These are phyloP conservation scores for Hyperoplus immaculatus DNA, from an alignment of 2,797 vertebrate genomes.

Conservation along the genomic window DNA sequence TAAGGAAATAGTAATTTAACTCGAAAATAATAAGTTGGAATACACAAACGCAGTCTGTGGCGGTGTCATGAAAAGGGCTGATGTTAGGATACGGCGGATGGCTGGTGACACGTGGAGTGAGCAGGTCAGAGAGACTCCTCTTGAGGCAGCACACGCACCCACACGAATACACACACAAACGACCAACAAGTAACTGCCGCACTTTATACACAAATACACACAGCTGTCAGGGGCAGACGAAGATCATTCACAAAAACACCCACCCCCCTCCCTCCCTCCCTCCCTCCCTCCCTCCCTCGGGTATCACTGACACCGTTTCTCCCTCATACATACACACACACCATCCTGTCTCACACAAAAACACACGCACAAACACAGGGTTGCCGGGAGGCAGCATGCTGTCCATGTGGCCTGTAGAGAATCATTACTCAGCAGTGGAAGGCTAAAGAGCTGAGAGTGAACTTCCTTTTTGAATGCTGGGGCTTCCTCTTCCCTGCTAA, in stretches of 20 bases:
- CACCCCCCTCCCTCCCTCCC: slow-evolving; percentile 47
- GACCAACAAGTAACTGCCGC: slow-evolving; percentile 64
- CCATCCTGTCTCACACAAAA: slow-evolving; percentile 25
- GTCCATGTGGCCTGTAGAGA: slow-evolving; percentile 84
- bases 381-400: slow-evolving; percentile 81
- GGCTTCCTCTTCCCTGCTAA: slow-evolving; percentile 52
- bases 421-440: slow-evolving; percentile 87
- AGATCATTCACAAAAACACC: slow-evolving; percentile 87
- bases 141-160: slow-evolving; percentile 53
- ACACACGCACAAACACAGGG: slow-evolving; percentile 59
- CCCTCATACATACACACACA: slow-evolving; percentile 53
- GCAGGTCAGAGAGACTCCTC: slow-evolving; percentile 76
- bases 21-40: slow-evolving; percentile 5
- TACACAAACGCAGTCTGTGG: slow-evolving; percentile 10
- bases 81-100: slow-evolving; percentile 60
- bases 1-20: background rate
- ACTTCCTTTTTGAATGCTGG: slow-evolving; percentile 69
- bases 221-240: slow-evolving; percentile 85
- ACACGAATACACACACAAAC: slow-evolving; percentile 31
- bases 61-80: slow-evolving; percentile 29
- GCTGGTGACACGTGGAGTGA: slow-evolving; percentile 77
- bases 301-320: slow-evolving; percentile 85
- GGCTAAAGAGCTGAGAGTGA: slow-evolving; percentile 66
- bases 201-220: slow-evolving; percentile 82
- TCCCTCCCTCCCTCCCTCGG: slow-evolving; percentile 69